Conservation (phyloP, 2,113 vertebrate genomes). For the Triplophysa rosa region DNA sequence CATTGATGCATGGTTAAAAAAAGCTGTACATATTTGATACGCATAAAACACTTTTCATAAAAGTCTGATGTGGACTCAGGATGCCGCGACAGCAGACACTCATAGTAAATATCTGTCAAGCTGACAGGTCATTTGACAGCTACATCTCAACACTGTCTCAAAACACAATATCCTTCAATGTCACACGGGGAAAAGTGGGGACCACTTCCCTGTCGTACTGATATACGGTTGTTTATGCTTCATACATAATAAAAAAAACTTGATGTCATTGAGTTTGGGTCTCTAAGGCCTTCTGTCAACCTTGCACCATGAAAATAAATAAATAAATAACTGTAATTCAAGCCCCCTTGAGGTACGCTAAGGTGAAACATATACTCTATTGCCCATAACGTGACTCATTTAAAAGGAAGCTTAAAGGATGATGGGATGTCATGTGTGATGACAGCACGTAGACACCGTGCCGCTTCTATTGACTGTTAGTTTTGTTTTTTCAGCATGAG, state of each 20-base stretch:
- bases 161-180: constrained; percentile 1
- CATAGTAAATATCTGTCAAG: not conserved
- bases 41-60: not conserved
- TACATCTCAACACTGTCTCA: not conserved
- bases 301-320: constrained; percentile 6
- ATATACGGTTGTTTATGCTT: not conserved
- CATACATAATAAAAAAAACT: not conserved
- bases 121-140: constrained; percentile 10
- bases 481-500: not conserved
- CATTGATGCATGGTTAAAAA: too few species aligned
- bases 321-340: not conserved
- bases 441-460: not conserved
- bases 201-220: not conserved
- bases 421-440: constrained; percentile 7
- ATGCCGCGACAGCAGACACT: not conserved
- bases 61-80: not conserved
- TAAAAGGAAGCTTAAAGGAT: not conserved
- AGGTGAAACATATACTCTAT: not conserved
- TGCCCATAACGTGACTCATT: not conserved
- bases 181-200: not conserved
- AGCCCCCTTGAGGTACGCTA: not conserved
- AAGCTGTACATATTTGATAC: too few species aligned
- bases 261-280: constrained; percentile 12
- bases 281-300: not conserved
- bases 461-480: not conserved